A percentile compares a stretch with the other conserved stretches of the same genome.
Evolutionary conservation across 2,888 invertebrate species (phyloP).

Genomic region (Perizoma affinitatum): DNA sequence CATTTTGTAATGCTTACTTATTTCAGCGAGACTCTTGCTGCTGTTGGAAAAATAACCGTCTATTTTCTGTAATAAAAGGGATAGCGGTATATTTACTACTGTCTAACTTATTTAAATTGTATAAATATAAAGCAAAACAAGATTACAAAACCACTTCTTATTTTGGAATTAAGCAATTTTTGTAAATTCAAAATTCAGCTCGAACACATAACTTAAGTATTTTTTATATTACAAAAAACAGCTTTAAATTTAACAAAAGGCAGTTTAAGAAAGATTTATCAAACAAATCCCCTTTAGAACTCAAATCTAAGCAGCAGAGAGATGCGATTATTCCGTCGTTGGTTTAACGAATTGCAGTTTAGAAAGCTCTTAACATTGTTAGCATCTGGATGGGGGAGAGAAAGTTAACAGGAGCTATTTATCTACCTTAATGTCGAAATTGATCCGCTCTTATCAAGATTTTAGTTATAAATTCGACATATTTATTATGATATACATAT

Average conservation of each 20-base stretch:
- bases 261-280: constrained; percentile 14
- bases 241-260: background rate
- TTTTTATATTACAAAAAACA: too few species aligned
- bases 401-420: constrained; percentile 36
- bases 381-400: constrained; percentile 30
- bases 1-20: too few species aligned
- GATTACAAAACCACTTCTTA: too few species aligned
- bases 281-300: constrained; percentile 20
- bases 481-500: background rate
- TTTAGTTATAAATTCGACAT: background rate
- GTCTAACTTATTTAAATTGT: too few species aligned
- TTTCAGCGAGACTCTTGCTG: too few species aligned
- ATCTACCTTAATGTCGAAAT: constrained; percentile 32
- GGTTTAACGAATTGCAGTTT: constrained; percentile 39
- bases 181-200: too few species aligned
- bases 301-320: constrained; percentile 26
- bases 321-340: constrained; percentile 39
- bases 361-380: constrained; percentile 37
- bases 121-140: too few species aligned
- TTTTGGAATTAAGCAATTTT: too few species aligned
- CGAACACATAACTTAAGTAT: too few species aligned
- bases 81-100: too few species aligned
- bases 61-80: too few species aligned
- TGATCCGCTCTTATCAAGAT: constrained; percentile 20
- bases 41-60: too few species aligned